These are phyloP conservation scores for Larimichthys polyactis DNA, from an alignment of 2,113 vertebrate genomes.

Conservation along the genomic window DNA sequence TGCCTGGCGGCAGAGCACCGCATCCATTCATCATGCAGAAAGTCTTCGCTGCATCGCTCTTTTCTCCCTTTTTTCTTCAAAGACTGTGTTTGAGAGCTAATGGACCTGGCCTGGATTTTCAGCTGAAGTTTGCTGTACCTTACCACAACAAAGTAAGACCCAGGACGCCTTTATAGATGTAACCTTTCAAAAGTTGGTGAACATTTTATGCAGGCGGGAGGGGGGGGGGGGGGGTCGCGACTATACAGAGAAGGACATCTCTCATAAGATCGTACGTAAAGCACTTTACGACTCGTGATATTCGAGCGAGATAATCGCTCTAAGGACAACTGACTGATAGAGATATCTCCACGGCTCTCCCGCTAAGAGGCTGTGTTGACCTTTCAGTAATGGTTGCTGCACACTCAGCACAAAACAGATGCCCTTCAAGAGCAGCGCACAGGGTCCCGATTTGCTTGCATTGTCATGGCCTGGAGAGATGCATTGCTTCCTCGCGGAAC, in stretches of 20 bases:
- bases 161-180: slow-evolving; percentile 4
- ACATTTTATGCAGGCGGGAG: slow-evolving; percentile 1
- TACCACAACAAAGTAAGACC: not conserved
- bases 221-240: not conserved
- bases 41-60: not conserved
- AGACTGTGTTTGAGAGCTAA: slow-evolving; percentile 7
- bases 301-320: slow-evolving; percentile 43
- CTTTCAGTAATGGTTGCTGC: slow-evolving; percentile 56
- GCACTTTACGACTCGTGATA: slow-evolving; percentile 24
- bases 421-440: slow-evolving; percentile 43
- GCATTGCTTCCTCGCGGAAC: slow-evolving; percentile 11
- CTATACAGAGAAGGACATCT: slow-evolving; percentile 24
- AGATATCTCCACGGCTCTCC: slow-evolving; percentile 45
- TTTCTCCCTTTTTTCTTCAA: not conserved
- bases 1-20: slow-evolving; percentile 12
- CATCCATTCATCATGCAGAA: slow-evolving; percentile 39
- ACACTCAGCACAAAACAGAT: slow-evolving; percentile 66
- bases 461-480: slow-evolving; percentile 8
- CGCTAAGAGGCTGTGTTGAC: slow-evolving; percentile 44
- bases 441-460: slow-evolving; percentile 32
- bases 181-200: slow-evolving; percentile 30
- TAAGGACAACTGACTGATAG: slow-evolving; percentile 42
- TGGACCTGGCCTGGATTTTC: slow-evolving; percentile 26
- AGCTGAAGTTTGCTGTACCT: not conserved
- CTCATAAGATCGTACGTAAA: slow-evolving; percentile 9